Percentiles rank a stretch among this genome's conserved stretches.
Conservation (phyloP, 2,888 invertebrate genomes). For the Rhorus exstirpatorius region DNA sequence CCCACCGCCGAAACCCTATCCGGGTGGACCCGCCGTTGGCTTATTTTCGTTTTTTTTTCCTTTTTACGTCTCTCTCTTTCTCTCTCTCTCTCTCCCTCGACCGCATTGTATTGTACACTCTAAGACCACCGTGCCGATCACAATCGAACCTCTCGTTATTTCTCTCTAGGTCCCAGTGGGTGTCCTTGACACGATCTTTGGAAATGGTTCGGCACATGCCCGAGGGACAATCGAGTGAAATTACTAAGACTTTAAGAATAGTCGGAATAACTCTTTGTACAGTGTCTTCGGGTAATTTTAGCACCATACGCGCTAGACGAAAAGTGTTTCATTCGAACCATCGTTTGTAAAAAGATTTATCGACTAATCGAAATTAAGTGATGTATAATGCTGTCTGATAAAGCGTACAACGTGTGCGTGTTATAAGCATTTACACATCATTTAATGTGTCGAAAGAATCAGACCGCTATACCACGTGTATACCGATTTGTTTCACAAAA, state of each 20-base stretch:
- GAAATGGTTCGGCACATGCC: conserved; percentile 22
- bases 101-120: conserved; percentile 43
- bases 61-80: conserved; percentile 11
- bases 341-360: background rate
- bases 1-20: conserved; percentile 59
- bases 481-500: too few relatives aligned
- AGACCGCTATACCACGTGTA: too few relatives aligned
- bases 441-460: too few relatives aligned
- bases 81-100: conserved; percentile 12
- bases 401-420: too few relatives aligned
- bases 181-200: conserved; percentile 66
- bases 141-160: conserved; percentile 59
- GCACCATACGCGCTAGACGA: too few relatives aligned
- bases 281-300: background rate
- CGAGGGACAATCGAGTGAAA: conserved; percentile 32
- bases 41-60: conserved; percentile 18
- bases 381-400: too few relatives aligned
- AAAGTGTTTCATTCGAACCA: too few relatives aligned
- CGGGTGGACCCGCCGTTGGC: conserved; percentile 50
- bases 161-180: conserved; percentile 38
- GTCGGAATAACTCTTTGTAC: conserved; percentile 5
- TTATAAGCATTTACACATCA: too few relatives aligned
- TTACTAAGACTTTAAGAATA: conserved; percentile 3
- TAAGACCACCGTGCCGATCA: conserved; percentile 35
- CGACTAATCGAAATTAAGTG: background rate